These are phyloP conservation scores for Brachionus rubens DNA, from an alignment of 1,140 invertebrate genomes.

Conservation along the genomic window DNA sequence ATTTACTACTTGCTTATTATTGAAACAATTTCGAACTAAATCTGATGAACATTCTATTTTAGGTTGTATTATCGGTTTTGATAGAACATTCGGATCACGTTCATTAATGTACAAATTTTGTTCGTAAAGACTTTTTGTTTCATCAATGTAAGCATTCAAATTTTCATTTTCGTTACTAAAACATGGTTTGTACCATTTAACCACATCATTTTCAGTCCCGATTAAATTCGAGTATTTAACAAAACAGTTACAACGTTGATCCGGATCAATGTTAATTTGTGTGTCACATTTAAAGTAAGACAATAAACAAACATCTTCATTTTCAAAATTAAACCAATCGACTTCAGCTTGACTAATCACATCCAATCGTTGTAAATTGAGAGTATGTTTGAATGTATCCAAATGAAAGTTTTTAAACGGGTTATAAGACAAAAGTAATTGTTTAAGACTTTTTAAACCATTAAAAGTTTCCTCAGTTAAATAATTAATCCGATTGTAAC, in stretches of 20 bases:
- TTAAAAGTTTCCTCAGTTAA: background rate
- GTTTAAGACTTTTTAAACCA: background rate
- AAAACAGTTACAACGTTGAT: constrained; percentile 44
- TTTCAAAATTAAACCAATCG: constrained; percentile 44
- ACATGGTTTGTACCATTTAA: constrained; percentile 20
- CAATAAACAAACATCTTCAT: constrained; percentile 24
- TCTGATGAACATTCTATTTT: background rate
- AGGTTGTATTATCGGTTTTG: background rate
- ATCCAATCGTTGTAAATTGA: background rate
- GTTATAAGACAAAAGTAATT: constrained; percentile 13
- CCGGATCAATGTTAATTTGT: constrained; percentile 10
- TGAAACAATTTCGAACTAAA: background rate
- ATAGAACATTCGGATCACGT: background rate
- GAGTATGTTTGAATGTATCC: background rate
- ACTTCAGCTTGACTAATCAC: constrained; percentile 12
- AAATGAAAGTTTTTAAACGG: constrained; percentile 24
- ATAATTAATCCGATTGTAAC: background rate
- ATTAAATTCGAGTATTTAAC: constrained; percentile 33
- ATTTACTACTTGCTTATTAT: background rate
- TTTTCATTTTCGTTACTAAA: background rate
- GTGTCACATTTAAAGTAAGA: constrained; percentile 38
- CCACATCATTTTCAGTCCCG: background rate
- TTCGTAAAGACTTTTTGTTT: background rate
- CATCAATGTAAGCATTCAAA: constrained; percentile 6
- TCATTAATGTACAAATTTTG: background rate